Conservation (phyloP, 2,113 vertebrate genomes). For the Ailuropoda melanoleuca region DNA sequence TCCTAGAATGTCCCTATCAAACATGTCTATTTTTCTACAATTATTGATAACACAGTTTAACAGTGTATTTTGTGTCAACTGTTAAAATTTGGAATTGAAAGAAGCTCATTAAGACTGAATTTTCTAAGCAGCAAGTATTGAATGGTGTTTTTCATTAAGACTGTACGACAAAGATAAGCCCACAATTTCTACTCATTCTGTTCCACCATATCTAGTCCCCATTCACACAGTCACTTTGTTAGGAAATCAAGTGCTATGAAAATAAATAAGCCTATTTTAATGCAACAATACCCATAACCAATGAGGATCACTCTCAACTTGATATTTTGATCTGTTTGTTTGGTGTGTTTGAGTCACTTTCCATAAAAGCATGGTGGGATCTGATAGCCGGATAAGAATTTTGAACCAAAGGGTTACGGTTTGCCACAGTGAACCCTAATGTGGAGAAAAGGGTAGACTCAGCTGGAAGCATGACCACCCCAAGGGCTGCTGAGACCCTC, state of each 20-base stretch:
- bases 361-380: background rate
- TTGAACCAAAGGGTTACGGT: background rate
- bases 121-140: constrained; percentile 82
- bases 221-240: background rate
- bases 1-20: constrained; percentile 85
- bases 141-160: constrained; percentile 81
- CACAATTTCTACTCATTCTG: constrained; percentile 1
- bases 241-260: constrained; percentile 28
- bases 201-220: background rate
- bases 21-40: constrained; percentile 90
- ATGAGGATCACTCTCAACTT: background rate
- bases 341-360: background rate
- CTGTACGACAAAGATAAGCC: background rate
- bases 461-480: background rate
- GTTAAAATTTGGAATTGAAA: constrained; percentile 83
- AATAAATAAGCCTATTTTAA: background rate
- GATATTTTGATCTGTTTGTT: background rate
- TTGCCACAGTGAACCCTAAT: background rate
- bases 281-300: background rate
- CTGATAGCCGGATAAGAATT: background rate
- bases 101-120: constrained; percentile 82
- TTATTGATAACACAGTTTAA: constrained; percentile 84
- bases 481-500: background rate
- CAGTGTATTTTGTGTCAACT: constrained; percentile 87
- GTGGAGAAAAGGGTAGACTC: background rate